A percentile compares a stretch with the other conserved stretches of the same genome.
These are phyloP conservation scores for Cheilinus undulatus DNA, from an alignment of 2,113 vertebrate species.

Conservation along the genomic window DNA sequence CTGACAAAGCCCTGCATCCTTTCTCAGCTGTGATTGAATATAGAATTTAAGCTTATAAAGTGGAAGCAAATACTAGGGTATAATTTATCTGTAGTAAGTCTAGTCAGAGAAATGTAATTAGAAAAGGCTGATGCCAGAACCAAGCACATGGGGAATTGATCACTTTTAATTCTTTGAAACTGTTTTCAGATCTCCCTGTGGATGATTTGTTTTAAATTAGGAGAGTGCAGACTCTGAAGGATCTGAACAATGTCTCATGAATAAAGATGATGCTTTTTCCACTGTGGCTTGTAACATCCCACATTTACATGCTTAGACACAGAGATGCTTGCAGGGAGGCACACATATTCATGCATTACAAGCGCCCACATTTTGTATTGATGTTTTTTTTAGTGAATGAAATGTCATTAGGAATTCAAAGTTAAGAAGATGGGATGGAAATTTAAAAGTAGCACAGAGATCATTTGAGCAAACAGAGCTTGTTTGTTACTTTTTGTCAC, in stretches of 20 bases:
- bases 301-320: conserved; percentile 20
- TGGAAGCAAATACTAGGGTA: not conserved
- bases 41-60: not conserved
- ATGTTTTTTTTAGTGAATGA: not conserved
- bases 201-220: not conserved
- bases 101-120: not conserved
- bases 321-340: conserved; percentile 1
- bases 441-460: not conserved
- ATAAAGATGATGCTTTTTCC: conserved; percentile 40
- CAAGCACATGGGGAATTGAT: not conserved
- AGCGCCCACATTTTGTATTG: not conserved
- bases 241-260: conserved; percentile 56
- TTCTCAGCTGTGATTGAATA: conserved; percentile 2
- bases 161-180: not conserved
- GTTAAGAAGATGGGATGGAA: not conserved
- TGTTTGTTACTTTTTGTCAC: not conserved
- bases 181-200: not conserved
- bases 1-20: conserved; percentile 18
- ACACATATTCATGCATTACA: not conserved
- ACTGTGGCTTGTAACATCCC: conserved; percentile 24
- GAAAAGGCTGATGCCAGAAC: too few relatives aligned
- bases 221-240: conserved; percentile 13
- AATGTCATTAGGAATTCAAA: not conserved
- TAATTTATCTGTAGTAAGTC: not conserved
- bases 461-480: not conserved